Percentiles rank a stretch among this genome's conserved stretches.
These are phyloP conservation scores for Tribolium madens DNA, from an alignment of 1,140 invertebrate genomes.

Conservation along the genomic window DNA sequence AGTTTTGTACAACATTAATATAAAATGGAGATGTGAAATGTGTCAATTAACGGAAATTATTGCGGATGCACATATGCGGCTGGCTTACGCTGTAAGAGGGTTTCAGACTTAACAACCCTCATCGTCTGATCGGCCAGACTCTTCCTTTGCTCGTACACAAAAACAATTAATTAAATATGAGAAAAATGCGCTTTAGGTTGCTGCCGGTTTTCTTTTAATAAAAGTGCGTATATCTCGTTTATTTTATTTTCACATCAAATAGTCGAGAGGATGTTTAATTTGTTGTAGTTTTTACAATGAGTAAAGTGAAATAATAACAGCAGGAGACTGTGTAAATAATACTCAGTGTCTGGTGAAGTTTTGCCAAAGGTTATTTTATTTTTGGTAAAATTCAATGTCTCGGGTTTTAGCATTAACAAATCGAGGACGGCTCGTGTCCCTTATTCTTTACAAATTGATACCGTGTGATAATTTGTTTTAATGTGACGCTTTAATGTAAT, in stretches of 20 bases:
- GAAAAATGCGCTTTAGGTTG: background rate
- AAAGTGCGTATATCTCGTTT: background rate
- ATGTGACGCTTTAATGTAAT: constrained; percentile 3
- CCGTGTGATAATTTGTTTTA: background rate
- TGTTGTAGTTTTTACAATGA: constrained; percentile 23
- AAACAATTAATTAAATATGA: constrained; percentile 4
- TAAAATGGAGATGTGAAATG: constrained; percentile 22
- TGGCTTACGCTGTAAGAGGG: constrained; percentile 22
- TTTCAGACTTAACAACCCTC: constrained; percentile 5
- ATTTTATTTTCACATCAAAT: constrained; percentile 16
- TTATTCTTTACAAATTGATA: constrained; percentile 27
- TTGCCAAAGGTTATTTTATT: constrained; percentile 30
- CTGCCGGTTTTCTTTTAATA: background rate
- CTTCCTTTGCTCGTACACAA: constrained; percentile 4
- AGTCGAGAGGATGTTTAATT: constrained; percentile 28
- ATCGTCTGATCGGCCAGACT: background rate
- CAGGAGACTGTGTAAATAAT: background rate
- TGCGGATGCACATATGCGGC: constrained; percentile 40
- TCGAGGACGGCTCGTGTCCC: background rate
- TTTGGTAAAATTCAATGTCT: constrained; percentile 22
- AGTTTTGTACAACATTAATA: background rate
- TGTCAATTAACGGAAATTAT: constrained; percentile 43
- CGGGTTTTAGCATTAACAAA: constrained; percentile 10
- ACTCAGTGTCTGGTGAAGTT: background rate
- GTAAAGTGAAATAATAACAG: background rate